Conservation (phyloP, 2,797 vertebrate species). For the Peromyscus attwateri region DNA sequence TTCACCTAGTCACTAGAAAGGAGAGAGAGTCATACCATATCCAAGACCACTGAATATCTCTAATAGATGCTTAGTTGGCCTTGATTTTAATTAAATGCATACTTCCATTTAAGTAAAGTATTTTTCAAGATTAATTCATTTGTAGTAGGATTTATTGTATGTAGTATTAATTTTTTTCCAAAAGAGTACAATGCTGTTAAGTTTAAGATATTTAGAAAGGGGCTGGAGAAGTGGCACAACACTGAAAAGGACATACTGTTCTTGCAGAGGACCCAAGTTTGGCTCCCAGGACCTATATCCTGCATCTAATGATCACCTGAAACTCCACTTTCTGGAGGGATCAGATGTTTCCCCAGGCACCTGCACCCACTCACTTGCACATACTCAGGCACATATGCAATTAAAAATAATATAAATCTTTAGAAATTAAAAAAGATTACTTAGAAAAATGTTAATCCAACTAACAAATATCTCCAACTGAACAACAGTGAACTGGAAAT, state of each 20-base stretch:
- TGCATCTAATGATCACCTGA: neutral
- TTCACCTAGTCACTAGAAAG: neutral
- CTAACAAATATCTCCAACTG: slow-evolving; percentile 17
- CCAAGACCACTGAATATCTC: neutral
- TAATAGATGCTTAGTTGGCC: neutral
- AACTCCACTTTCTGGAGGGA: neutral
- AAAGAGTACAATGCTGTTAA: slow-evolving; percentile 39
- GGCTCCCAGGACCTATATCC: neutral
- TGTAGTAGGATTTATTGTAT: neutral
- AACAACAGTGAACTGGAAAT: neutral
- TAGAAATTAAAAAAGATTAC: neutral
- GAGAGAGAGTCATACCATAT: neutral
- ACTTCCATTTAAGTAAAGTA: neutral
- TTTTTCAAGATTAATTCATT: slow-evolving; percentile 49
- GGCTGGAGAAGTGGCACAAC: neutral
- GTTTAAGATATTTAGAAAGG: slow-evolving; percentile 8
- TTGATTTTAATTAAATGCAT: slow-evolving; percentile 4
- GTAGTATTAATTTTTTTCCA: slow-evolving; percentile 15
- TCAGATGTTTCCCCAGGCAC: neutral
- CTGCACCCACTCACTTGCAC: neutral
- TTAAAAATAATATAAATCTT: neutral
- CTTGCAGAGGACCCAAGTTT: neutral
- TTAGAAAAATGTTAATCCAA: neutral
- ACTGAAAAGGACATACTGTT: neutral
- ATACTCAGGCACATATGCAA: neutral